A percentile compares a stretch with the other conserved stretches of the same genome.
Conservation (phyloP, 2,113 vertebrate species). For the Ameiurus melas region DNA sequence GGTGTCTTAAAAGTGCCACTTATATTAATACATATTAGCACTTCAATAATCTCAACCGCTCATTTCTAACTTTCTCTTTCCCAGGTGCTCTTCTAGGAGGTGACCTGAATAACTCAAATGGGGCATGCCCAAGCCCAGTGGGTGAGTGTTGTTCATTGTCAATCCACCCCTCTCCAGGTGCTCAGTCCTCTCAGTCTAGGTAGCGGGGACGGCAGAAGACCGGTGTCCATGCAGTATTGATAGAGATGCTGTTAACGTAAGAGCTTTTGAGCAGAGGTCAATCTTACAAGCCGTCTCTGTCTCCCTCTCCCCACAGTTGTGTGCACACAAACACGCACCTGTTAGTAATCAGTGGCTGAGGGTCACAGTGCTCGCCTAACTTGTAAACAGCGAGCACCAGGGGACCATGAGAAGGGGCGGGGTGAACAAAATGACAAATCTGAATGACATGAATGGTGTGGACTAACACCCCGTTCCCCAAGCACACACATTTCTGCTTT, state of each 20-base stretch:
- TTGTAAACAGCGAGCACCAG: constrained; percentile 65
- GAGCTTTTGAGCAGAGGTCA: background rate
- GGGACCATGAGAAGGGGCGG: constrained; percentile 41
- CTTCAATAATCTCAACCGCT: background rate
- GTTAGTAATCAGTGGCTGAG: constrained; percentile 69
- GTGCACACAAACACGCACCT: constrained; percentile 57
- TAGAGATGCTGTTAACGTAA: constrained; percentile 12
- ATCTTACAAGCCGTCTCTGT: constrained; percentile 9
- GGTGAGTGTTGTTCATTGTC: constrained; percentile 76
- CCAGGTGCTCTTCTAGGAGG: constrained; percentile 90
- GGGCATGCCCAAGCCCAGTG: constrained; percentile 92
- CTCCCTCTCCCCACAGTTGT: background rate
- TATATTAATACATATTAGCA: background rate
- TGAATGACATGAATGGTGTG: constrained; percentile 55
- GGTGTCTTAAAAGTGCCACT: background rate
- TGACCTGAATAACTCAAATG: constrained; percentile 88
- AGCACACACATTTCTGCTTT: constrained; percentile 13
- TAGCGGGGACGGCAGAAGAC: background rate
- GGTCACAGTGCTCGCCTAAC: constrained; percentile 60
- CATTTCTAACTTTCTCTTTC: constrained; percentile 28
- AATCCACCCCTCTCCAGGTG: background rate
- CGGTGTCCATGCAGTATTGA: background rate
- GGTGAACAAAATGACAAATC: constrained; percentile 49
- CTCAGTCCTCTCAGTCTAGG: background rate
- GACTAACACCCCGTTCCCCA: constrained; percentile 36